Base-by-base conservation (phyloP, 2,113 vertebrate genomes). In the Mobula birostris region DNA sequence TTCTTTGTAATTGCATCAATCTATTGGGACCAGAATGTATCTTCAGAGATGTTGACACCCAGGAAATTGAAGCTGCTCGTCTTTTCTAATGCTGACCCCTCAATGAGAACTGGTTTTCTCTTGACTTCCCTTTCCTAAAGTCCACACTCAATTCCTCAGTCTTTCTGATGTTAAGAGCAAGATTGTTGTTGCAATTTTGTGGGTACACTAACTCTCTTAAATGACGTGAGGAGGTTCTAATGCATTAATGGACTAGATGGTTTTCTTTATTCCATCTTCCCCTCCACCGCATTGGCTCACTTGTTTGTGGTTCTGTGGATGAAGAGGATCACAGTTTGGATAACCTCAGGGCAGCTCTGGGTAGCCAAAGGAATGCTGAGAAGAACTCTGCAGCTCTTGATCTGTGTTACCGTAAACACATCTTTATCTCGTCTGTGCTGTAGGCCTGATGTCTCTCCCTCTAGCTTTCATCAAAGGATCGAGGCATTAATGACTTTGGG, bases 391-490 rank as follows among this genome's bases (percentile, higher is more conserved):
- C 61, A 32, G 17, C 85, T 90, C 85, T 90, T 90, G 61, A 90
- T 66, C 85, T 90, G 61, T 63, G 9, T 66, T 90, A 32, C 14
- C 61, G 15, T 90, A 90, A 90, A 90, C 61, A 90, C 85, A 90
- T 29, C 85, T 90, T 68, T 90, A 90, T 90, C 85, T 90, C 85
- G 68, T 90, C 85, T 19, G 85, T 32, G 15, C 7, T 90, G 61
- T 11, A 5, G 19, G 61, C 61, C 14, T 66, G 58, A 66, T 88
- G 58, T 32, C 58, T 66, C 58, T 66, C 85, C 29, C 58, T 32
- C 17, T 66, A 17, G 14, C 12, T 66, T 66, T 90, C 85, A 90
- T 90, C 85, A 68, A 63, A 90, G 85, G n/a, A 15, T 36, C 12
- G 77, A 36, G 77, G 77, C 77, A 14, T 79, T 12, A 79, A 19